A percentile compares a stretch with the other conserved stretches of the same genome.
These are phyloP conservation scores for Thamnophis elegans DNA, from an alignment of 2,797 vertebrate genomes.

Conservation along the genomic window DNA sequence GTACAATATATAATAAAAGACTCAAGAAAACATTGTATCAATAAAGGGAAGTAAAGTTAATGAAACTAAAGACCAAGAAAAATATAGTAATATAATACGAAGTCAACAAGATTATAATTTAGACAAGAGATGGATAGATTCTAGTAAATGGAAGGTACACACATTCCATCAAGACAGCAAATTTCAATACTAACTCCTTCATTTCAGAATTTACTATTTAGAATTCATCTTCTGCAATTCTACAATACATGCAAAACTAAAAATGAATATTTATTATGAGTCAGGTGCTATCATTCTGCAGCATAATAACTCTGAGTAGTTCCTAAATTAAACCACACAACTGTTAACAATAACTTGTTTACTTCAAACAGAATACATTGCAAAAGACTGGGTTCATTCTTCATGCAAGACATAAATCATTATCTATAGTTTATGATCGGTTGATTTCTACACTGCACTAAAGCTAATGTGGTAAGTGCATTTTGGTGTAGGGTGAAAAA, in stretches of 20 bases:
- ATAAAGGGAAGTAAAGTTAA: background rate
- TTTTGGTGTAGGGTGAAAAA: background rate
- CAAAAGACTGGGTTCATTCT: too few species aligned
- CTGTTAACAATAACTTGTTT: background rate
- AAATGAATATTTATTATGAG: background rate
- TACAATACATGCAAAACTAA: background rate
- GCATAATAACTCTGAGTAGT: background rate
- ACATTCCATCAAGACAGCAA: background rate
- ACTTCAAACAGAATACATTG: background rate
- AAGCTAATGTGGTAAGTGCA: background rate
- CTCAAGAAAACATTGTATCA: background rate
- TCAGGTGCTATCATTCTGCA: background rate
- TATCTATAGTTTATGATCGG: background rate
- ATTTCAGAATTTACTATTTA: background rate
- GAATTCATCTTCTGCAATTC: background rate
- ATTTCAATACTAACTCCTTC: background rate
- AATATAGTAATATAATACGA: conserved; percentile 6
- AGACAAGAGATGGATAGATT: conserved; percentile 8
- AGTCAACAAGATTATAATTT: background rate
- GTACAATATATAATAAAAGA: background rate
- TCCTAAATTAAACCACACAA: background rate
- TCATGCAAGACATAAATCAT: background rate
- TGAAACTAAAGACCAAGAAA: conserved; percentile 18
- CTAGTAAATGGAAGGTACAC: background rate
- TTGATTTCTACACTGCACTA: background rate